A percentile compares a stretch with the other conserved stretches of the same genome.
Conservation (phyloP, 53 echinoderm and acorn worm species). For the Astropecten irregularis region DNA sequence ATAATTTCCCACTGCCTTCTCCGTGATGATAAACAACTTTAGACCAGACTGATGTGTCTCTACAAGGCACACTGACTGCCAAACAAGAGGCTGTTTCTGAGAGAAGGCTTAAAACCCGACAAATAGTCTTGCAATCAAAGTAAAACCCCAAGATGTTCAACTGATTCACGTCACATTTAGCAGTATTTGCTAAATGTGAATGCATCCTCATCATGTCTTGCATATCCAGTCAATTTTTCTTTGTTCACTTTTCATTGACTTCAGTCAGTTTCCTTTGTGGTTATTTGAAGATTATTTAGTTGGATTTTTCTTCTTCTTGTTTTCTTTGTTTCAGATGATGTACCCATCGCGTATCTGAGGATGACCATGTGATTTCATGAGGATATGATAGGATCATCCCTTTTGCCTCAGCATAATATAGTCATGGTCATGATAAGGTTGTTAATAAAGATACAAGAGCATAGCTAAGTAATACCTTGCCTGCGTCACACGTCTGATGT, state of each 20-base stretch:
- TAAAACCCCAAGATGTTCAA: too few species aligned
- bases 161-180: too few species aligned
- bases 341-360: slow-evolving; percentile 82
- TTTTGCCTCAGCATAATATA: too few species aligned
- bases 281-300: not conserved
- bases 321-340: slow-evolving; percentile 72
- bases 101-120: not conserved
- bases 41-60: slow-evolving; percentile 23
- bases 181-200: too few species aligned
- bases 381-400: too few species aligned
- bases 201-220: too few species aligned
- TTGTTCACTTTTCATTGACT: too few species aligned
- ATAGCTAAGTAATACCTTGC: not conserved
- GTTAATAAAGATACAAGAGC: slow-evolving; percentile 44
- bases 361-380: too few species aligned
- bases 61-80: slow-evolving; percentile 24
- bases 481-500: too few species aligned
- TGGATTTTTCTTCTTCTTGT: slow-evolving; percentile 15
- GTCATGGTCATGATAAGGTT: slow-evolving; percentile 3
- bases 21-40: slow-evolving; percentile 7
- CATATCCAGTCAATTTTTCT: too few species aligned
- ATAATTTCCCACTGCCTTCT: not conserved
- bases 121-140: not conserved
- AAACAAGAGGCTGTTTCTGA: slow-evolving; percentile 31
- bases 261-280: too few species aligned